Conservation (phyloP, 2,888 invertebrate genomes). For the Clanis bilineata region DNA sequence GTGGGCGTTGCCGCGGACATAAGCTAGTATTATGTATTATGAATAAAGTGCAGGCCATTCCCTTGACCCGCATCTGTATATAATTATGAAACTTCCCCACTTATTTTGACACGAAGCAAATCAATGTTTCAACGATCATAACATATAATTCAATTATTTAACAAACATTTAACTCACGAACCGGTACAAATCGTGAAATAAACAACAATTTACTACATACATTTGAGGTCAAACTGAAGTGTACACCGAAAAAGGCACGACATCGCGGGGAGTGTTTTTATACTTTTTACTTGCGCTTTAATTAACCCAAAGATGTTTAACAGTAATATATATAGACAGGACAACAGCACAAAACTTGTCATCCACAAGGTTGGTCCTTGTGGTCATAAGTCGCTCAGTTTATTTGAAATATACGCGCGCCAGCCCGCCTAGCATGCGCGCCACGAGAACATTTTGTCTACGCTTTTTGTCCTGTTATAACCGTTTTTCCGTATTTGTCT, state of each 20-base stretch:
- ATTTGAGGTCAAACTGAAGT: slow-evolving; percentile 7
- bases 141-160: background rate
- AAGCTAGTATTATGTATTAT: background rate
- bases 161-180: background rate
- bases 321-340: no score
- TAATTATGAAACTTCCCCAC: background rate
- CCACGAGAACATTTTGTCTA: no score
- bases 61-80: background rate
- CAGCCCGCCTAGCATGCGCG: no score
- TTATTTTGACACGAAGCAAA: background rate
- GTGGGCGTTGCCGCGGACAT: no score
- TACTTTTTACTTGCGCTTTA: background rate
- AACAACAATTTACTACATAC: slow-evolving; percentile 13
- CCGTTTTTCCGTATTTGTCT: no score
- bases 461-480: no score
- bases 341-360: no score
- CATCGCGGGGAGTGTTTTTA: background rate
- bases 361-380: no score
- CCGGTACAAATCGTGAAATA: background rate
- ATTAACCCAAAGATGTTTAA: no score
- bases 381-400: no score
- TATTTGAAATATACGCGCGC: no score
- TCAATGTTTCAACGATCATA: background rate
- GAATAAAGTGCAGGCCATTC: background rate
- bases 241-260: slow-evolving; percentile 13